These are phyloP conservation scores for Chondrilla cf. caribensis DNA, from an alignment of 37 sponge, comb jelly and placozoan genomes.

Conservation along the genomic window DNA sequence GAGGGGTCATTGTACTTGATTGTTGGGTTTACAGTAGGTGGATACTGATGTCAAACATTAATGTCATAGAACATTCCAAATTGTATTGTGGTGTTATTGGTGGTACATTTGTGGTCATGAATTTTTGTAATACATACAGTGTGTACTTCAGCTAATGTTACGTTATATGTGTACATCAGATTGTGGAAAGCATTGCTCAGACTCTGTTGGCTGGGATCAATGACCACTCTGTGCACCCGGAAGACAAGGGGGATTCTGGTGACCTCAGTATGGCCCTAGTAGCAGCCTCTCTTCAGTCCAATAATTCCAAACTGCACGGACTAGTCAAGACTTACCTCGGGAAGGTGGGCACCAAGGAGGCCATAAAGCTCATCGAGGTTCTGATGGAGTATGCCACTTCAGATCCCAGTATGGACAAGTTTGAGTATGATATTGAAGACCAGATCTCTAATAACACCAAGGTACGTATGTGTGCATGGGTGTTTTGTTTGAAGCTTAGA, in stretches of 20 bases:
- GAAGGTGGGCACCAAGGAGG: constrained; percentile 15
- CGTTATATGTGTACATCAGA: neutral
- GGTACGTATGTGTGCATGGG: no score
- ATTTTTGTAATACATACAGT: neutral
- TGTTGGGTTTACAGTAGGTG: no score
- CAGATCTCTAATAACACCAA: neutral
- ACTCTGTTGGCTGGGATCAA: neutral
- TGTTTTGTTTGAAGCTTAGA: no score
- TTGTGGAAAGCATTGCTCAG: constrained; percentile 17
- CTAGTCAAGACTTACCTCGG: constrained; percentile 20
- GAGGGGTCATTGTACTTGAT: no score
- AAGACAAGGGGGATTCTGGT: neutral
- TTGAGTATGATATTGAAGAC: constrained; percentile 20
- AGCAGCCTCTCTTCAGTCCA: neutral
- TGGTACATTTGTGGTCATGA: neutral
- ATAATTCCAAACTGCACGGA: constrained; percentile 28
- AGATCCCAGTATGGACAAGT: neutral
- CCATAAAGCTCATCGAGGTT: neutral
- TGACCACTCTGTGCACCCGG: constrained; percentile 15
- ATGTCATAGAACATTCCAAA: no score
- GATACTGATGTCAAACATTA: no score
- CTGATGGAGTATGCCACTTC: neutral
- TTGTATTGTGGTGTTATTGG: no score
- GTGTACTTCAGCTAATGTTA: neutral
- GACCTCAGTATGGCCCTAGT: neutral